Conservation (phyloP, 2,888 invertebrate genomes). For the Electrophaes corylata region DNA sequence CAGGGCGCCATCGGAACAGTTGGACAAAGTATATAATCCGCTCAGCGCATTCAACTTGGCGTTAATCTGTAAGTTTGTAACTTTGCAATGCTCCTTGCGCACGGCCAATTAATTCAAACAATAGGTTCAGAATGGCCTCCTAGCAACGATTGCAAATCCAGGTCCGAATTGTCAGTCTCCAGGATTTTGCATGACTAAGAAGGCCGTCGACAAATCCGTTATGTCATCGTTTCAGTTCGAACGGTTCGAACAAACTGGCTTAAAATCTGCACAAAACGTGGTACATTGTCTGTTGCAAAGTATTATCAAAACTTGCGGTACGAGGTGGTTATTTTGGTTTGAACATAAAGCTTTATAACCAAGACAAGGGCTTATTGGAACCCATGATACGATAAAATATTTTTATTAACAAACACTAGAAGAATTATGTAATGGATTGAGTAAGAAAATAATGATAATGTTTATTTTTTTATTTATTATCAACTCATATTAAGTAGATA, state of each 20-base stretch:
- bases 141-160: not conserved
- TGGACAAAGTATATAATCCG: not conserved
- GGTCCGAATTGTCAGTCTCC: not conserved
- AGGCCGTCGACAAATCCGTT: constrained; percentile 1
- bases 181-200: constrained; percentile 7
- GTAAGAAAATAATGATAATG: too few relatives aligned
- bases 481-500: too few relatives aligned
- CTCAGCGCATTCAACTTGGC: not conserved
- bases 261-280: constrained; percentile 1
- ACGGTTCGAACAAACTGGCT: not conserved
- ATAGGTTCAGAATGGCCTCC: not conserved
- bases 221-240: constrained; percentile 11
- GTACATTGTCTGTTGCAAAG: not conserved
- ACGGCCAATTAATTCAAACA: not conserved
- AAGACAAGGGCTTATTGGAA: too few relatives aligned
- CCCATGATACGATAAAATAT: too few relatives aligned
- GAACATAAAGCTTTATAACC: too few relatives aligned
- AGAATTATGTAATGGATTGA: too few relatives aligned
- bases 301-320: not conserved
- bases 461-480: too few relatives aligned
- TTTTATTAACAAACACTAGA: too few relatives aligned
- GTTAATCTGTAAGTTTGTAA: not conserved
- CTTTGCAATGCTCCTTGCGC: not conserved
- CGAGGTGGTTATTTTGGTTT: too few relatives aligned
- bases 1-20: not conserved